Conservation (phyloP, 1,140 invertebrate genomes). For the Nylanderia fulva region DNA sequence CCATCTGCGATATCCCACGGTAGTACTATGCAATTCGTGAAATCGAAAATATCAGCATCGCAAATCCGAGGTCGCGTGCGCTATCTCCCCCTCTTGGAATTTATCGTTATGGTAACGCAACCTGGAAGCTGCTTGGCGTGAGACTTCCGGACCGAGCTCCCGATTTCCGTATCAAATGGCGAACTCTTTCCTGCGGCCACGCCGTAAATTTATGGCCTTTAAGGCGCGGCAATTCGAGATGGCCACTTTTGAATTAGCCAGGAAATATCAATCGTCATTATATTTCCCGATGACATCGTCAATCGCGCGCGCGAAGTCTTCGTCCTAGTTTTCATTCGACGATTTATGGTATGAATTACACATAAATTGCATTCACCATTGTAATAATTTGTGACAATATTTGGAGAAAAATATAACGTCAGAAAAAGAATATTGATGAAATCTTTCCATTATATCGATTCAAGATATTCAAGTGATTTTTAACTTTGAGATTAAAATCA, state of each 20-base stretch:
- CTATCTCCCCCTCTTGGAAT: conserved; percentile 74
- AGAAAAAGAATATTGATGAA: neutral
- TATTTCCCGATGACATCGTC: neutral
- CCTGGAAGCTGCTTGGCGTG: conserved; percentile 77
- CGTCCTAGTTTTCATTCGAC: neutral
- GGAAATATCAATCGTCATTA: conserved; percentile 33
- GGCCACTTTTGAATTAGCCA: conserved; percentile 39
- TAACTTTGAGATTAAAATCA: neutral
- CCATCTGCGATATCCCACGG: conserved; percentile 66
- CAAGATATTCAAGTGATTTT: neutral
- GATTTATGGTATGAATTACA: neutral
- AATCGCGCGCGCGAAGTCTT: neutral
- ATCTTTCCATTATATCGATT: neutral
- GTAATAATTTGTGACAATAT: neutral
- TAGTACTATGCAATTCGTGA: conserved; percentile 73
- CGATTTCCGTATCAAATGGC: conserved; percentile 81
- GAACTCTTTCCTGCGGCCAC: conserved; percentile 74
- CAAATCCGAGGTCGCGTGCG: conserved; percentile 57
- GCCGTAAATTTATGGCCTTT: conserved; percentile 71
- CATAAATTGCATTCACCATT: neutral
- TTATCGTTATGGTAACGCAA: conserved; percentile 82
- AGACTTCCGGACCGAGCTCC: conserved; percentile 77
- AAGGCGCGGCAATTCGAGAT: conserved; percentile 31
- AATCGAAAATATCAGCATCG: conserved; percentile 73
- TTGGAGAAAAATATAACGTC: neutral